Conservation (phyloP, 2,113 vertebrate species). For the Trachemys scripta region DNA sequence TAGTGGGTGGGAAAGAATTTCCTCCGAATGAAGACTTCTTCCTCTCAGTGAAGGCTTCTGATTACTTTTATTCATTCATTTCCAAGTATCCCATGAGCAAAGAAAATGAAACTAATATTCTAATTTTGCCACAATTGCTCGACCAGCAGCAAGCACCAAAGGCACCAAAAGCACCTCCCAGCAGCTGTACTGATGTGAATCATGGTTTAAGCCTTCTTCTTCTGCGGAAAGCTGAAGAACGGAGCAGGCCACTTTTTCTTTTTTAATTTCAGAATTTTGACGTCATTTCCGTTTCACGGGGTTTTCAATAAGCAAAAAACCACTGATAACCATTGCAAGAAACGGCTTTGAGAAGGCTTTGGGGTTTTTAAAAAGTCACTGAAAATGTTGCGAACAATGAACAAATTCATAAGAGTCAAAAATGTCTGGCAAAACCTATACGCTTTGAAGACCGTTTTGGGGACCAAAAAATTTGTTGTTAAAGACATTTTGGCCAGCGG, state of each 20-base stretch:
- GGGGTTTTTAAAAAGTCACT: background rate
- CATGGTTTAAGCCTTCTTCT: background rate
- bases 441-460: background rate
- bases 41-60: background rate
- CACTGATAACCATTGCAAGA: background rate
- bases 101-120: background rate
- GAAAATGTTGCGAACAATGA: background rate
- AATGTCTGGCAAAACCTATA: background rate
- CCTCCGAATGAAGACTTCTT: constrained; percentile 49
- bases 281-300: background rate
- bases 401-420: background rate
- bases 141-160: background rate
- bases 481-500: background rate
- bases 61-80: background rate
- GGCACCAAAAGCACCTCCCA: background rate
- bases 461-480: background rate
- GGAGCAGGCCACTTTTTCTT: background rate
- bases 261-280: background rate
- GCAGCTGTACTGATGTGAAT: background rate
- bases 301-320: background rate
- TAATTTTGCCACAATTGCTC: background rate
- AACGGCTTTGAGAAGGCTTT: background rate
- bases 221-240: background rate
- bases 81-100: background rate
- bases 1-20: constrained; percentile 11